Evolutionary conservation across 2,888 invertebrate genomes (phyloP).

Genomic region (Clistopyga incitator): DNA sequence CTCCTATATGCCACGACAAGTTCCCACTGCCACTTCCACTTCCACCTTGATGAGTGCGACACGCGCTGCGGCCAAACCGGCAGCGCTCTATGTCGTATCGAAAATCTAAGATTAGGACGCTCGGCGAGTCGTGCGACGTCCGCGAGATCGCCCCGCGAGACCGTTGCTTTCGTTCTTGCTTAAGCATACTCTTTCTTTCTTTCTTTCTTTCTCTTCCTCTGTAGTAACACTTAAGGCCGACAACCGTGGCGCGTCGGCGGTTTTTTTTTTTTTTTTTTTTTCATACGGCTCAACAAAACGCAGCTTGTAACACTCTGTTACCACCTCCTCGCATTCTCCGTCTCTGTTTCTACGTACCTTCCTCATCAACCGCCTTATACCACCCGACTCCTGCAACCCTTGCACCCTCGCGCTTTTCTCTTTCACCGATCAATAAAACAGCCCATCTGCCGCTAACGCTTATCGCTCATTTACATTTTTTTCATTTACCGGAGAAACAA

Average conservation of each 20-base stretch:
- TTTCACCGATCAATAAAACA: constrained; percentile 83
- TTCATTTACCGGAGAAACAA: constrained; percentile 3
- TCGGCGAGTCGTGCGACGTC: constrained; percentile 49
- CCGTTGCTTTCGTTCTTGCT: constrained; percentile 62
- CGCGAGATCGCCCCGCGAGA: constrained; percentile 60
- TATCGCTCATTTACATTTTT: constrained; percentile 75
- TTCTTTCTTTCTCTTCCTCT: constrained; percentile 21
- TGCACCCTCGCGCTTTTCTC: constrained; percentile 74
- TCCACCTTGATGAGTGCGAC: constrained; percentile 71
- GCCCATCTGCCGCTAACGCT: constrained; percentile 80
- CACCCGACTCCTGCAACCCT: constrained; percentile 67
- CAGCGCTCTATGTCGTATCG: constrained; percentile 71
- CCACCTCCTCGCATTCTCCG: constrained; percentile 47
- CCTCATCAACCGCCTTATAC: constrained; percentile 69
- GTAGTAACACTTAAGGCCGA: neutral
- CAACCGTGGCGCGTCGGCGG: constrained; percentile 64
- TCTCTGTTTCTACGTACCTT: constrained; percentile 45
- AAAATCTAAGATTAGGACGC: constrained; percentile 75
- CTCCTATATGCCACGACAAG: constrained; percentile 70
- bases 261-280: too few species aligned
- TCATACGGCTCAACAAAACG: constrained; percentile 74
- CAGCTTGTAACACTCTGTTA: constrained; percentile 66
- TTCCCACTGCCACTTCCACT: constrained; percentile 67
- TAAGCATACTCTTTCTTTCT: constrained; percentile 19
- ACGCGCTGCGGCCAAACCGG: constrained; percentile 70